These are phyloP conservation scores for Pristionchus entomophagus DNA, from an alignment of 2,888 invertebrate species.

Conservation along the genomic window DNA sequence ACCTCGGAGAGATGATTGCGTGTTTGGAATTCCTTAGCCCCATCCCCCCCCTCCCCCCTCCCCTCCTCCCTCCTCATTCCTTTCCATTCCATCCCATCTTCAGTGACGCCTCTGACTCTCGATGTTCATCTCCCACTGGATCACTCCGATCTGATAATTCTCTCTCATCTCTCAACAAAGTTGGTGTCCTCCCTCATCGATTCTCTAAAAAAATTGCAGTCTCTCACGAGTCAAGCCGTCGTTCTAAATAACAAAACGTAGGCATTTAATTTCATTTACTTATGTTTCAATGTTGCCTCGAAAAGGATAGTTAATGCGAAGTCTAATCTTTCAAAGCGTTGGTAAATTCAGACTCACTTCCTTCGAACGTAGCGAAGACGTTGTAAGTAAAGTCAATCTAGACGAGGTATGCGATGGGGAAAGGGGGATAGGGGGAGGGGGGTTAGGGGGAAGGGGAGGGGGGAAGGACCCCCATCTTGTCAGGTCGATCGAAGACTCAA, in stretches of 20 bases:
- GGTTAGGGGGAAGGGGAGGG: too few relatives aligned
- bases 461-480: too few relatives aligned
- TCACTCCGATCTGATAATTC: not conserved
- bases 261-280: not conserved
- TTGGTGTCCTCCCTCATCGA: not conserved
- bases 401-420: not conserved
- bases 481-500: constrained; percentile 19
- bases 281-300: not conserved
- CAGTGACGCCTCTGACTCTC: constrained; percentile 18
- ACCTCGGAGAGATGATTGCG: constrained; percentile 17
- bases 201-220: not conserved
- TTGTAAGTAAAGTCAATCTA: not conserved
- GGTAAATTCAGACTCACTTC: not conserved
- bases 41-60: not conserved
- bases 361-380: not conserved
- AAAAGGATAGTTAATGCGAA: too few relatives aligned
- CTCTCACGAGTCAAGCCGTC: not conserved
- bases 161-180: constrained; percentile 23
- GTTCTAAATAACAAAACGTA: not conserved
- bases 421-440: too few relatives aligned
- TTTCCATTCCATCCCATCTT: not conserved
- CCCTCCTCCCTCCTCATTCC: not conserved
- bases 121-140: constrained; percentile 31
- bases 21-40: constrained; percentile 10
- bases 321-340: too few relatives aligned